Conservation (phyloP, 2,797 vertebrate species). For the Enteromius afrohamiltoni region DNA sequence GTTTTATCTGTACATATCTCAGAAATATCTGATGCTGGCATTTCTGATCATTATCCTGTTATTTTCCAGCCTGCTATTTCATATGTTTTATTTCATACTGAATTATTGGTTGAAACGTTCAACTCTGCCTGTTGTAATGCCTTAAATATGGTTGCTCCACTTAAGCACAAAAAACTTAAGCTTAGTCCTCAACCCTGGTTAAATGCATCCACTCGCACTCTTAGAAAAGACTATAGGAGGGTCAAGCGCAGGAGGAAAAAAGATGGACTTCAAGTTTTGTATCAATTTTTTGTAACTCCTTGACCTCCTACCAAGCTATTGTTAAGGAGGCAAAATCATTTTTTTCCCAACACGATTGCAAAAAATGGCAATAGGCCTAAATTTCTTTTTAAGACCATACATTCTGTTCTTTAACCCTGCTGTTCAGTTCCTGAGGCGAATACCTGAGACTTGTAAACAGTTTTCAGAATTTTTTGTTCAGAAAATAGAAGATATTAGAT, state of each 20-base stretch:
- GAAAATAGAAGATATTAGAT: conserved; percentile 14
- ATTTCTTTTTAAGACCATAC: not conserved
- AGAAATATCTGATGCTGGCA: too few relatives aligned
- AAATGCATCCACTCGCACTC: not conserved
- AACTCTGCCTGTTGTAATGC: not conserved
- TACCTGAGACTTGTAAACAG: not conserved
- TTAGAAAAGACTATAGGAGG: not conserved
- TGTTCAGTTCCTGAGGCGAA: not conserved
- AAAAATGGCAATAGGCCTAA: not conserved
- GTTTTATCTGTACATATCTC: too few relatives aligned
- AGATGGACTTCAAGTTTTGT: not conserved
- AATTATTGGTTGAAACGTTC: not conserved
- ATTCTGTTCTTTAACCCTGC: not conserved
- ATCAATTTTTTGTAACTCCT: not conserved
- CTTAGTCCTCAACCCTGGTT: not conserved
- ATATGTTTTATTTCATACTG: not conserved
- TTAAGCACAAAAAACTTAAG: not conserved
- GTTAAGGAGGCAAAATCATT: not conserved
- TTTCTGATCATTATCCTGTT: too few relatives aligned
- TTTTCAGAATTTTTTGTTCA: not conserved
- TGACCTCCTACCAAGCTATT: not conserved
- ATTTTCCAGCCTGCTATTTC: too few relatives aligned
- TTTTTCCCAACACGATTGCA: not conserved
- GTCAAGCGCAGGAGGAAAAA: not conserved
- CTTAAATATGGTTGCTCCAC: not conserved